Evolutionary conservation across 2,113 vertebrate species (phyloP).

Genomic region (Psammodynastes pulverulentus): DNA sequence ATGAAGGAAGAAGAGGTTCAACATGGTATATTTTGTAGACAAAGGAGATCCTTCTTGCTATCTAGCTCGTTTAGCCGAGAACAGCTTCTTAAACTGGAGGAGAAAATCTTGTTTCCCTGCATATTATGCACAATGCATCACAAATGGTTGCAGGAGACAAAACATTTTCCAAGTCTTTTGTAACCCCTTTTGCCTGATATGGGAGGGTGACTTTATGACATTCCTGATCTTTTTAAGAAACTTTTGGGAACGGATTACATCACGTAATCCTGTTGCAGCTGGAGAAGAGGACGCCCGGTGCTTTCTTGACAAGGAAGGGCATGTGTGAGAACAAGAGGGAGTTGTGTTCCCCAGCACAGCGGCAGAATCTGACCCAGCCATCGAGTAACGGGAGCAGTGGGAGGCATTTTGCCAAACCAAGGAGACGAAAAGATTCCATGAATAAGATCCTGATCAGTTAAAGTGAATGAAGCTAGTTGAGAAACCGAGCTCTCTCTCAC

Average conservation of each 20-base stretch:
- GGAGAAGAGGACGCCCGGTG: background rate
- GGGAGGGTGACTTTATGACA: background rate
- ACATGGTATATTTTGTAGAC: background rate
- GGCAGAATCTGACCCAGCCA: conserved; percentile 8
- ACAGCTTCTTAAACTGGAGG: background rate
- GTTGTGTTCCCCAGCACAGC: background rate
- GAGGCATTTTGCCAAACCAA: background rate
- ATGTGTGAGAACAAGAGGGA: background rate
- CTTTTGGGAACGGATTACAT: background rate
- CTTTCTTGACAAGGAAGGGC: background rate
- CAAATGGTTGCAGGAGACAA: background rate
- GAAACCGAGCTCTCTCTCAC: background rate
- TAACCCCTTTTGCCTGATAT: background rate
- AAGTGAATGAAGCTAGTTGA: background rate
- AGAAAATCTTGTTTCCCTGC: background rate
- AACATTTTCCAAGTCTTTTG: background rate
- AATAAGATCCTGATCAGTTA: conserved; percentile 13
- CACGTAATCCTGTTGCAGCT: background rate
- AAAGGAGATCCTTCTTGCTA: background rate
- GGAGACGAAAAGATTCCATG: background rate
- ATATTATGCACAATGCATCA: background rate
- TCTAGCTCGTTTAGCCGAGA: background rate
- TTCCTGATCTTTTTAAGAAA: background rate
- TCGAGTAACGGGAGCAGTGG: background rate
- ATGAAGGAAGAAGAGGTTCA: too few species aligned